These are phyloP conservation scores for Caradrina kadenii DNA, from an alignment of 2,888 invertebrate genomes.

Conservation along the genomic window DNA sequence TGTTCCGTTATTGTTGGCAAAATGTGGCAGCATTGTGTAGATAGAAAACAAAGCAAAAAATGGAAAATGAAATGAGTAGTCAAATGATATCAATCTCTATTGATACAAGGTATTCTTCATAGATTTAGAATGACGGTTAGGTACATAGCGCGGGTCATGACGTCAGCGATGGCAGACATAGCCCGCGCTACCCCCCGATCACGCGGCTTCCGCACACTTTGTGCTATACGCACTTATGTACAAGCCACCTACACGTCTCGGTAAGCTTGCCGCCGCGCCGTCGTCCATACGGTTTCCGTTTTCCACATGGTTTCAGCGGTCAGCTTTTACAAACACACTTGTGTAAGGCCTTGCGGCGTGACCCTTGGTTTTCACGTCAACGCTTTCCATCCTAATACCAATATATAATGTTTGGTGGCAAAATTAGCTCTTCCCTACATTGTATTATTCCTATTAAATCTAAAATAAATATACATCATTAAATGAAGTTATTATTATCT, in stretches of 20 bases:
- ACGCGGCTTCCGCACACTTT: conserved; percentile 72
- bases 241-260: conserved; percentile 42
- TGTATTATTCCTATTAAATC: conserved; percentile 5
- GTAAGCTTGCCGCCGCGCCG: conserved; percentile 36
- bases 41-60: conserved; percentile 13
- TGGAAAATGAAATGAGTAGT: conserved; percentile 1
- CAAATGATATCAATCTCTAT: background rate
- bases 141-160: conserved; percentile 63
- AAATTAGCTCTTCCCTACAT: conserved; percentile 12
- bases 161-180: conserved; percentile 65
- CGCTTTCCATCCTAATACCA: conserved; percentile 22
- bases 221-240: conserved; percentile 33
- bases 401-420: conserved; percentile 1
- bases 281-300: conserved; percentile 61
- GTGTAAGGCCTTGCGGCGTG: conserved; percentile 38
- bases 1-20: background rate
- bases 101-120: conserved; percentile 10
- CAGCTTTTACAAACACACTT: conserved; percentile 56
- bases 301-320: conserved; percentile 66
- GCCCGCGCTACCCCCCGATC: conserved; percentile 62
- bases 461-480: background rate
- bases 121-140: conserved; percentile 42
- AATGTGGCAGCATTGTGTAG: background rate
- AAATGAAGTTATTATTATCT: conserved; percentile 1
- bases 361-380: conserved; percentile 47